Evolutionary conservation across 2,888 invertebrate species (phyloP).

Genomic region (Lasioglossum vierecki): DNA sequence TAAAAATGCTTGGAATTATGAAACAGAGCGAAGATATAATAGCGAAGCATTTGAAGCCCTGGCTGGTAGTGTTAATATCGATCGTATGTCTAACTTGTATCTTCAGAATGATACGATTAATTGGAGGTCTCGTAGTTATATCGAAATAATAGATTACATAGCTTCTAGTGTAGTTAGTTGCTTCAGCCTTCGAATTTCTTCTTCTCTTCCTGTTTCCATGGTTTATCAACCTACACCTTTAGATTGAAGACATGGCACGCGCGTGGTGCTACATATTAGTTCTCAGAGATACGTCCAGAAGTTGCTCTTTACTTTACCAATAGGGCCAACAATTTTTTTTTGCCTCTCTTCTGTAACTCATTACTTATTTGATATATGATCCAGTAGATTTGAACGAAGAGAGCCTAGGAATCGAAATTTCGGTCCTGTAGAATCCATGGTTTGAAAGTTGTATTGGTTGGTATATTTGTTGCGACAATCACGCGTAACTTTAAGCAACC

Average conservation of each 20-base stretch:
- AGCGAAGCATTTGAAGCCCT: background rate
- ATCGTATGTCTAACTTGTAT: background rate
- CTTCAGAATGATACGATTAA: background rate
- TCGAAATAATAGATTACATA: slow-evolving; percentile 19
- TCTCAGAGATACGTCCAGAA: background rate
- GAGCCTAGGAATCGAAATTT: no score
- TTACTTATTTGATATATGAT: no score
- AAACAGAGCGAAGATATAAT: background rate
- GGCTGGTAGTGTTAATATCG: background rate
- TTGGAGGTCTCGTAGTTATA: background rate
- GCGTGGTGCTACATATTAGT: background rate
- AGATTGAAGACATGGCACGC: background rate
- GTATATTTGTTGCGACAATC: no score
- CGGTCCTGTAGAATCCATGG: no score
- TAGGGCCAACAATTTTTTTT: no score
- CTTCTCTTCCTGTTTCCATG: slow-evolving; percentile 33
- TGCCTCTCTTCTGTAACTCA: no score
- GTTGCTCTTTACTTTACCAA: no score
- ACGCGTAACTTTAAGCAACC: no score
- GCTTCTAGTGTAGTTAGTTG: slow-evolving; percentile 47
- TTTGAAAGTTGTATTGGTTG: no score
- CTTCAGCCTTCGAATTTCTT: slow-evolving; percentile 45
- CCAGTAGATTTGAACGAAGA: no score
- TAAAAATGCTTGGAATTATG: slow-evolving; percentile 1
- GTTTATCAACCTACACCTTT: background rate